phyloP scores from a whole-genome alignment of 64 coral and sea anemone species.

The Pocillopora verrucosa region DNA sequence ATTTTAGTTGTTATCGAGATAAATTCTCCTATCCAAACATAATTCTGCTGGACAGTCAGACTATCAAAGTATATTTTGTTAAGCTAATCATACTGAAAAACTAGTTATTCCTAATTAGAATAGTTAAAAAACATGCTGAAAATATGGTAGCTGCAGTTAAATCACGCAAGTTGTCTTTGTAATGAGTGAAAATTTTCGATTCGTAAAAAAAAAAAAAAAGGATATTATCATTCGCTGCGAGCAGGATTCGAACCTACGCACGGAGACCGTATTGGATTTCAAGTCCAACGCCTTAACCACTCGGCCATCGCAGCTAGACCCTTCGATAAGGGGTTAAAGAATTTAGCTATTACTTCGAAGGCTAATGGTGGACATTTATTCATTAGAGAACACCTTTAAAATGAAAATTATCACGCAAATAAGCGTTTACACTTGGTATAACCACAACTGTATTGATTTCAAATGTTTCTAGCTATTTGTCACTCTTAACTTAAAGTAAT shows the following conservation, averaged over 20 bases:
- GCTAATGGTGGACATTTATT: background rate
- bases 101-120: no score
- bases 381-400: background rate
- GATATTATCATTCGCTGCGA: constrained; percentile 56
- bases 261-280: constrained; percentile 91
- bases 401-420: background rate
- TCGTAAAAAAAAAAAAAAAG: background rate
- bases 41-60: no score
- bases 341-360: background rate
- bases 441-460: background rate
- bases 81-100: no score
- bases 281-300: constrained; percentile 99
- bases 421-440: background rate
- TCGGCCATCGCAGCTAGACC: constrained; percentile 82
- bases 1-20: no score
- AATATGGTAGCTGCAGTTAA: no score
- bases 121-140: no score
- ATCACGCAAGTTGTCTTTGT: no score
- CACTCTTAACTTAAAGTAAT: background rate
- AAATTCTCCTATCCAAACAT: no score
- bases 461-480: background rate
- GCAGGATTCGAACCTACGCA: constrained; percentile 99
- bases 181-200: no score
- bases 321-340: background rate
- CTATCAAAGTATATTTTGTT: no score